Evolutionary conservation across 2,888 invertebrate species (phyloP).

Genomic region (Lepidochitona cinerea): DNA sequence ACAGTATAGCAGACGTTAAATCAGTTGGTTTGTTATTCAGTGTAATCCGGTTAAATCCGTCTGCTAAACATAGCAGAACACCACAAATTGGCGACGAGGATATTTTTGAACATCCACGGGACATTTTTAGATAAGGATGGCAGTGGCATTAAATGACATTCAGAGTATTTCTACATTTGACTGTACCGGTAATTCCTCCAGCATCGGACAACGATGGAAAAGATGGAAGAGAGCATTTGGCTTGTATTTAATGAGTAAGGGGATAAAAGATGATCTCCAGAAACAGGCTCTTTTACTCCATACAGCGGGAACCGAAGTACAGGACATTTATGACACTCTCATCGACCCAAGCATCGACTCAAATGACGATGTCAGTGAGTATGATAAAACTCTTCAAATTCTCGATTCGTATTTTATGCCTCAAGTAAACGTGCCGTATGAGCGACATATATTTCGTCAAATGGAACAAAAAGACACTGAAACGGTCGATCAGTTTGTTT

Average conservation of each 20-base stretch:
- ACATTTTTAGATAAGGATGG: background rate
- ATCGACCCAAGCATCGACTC: background rate
- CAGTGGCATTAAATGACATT: background rate
- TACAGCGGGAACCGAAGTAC: conserved; percentile 9
- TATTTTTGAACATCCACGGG: background rate
- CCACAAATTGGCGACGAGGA: conserved; percentile 3
- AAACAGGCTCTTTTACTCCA: conserved; percentile 7
- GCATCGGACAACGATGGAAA: background rate
- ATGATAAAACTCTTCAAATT: background rate
- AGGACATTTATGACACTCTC: conserved; percentile 13
- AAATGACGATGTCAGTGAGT: background rate
- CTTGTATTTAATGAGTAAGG: background rate
- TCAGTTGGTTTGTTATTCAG: too few species aligned
- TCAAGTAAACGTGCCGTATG: conserved; percentile 13
- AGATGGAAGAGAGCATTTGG: conserved; percentile 13
- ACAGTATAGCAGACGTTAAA: too few species aligned
- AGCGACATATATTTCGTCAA: conserved; percentile 8
- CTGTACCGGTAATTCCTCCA: background rate
- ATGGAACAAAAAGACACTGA: conserved; percentile 1
- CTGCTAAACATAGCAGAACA: background rate
- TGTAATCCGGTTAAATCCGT: conserved; percentile 1
- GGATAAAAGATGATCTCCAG: conserved; percentile 1
- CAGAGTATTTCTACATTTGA: conserved; percentile 3
- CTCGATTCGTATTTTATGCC: background rate
- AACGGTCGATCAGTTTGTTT: conserved; percentile 8